Conservation (phyloP, 2,113 vertebrate species). For the Paraplagusia blochii region DNA sequence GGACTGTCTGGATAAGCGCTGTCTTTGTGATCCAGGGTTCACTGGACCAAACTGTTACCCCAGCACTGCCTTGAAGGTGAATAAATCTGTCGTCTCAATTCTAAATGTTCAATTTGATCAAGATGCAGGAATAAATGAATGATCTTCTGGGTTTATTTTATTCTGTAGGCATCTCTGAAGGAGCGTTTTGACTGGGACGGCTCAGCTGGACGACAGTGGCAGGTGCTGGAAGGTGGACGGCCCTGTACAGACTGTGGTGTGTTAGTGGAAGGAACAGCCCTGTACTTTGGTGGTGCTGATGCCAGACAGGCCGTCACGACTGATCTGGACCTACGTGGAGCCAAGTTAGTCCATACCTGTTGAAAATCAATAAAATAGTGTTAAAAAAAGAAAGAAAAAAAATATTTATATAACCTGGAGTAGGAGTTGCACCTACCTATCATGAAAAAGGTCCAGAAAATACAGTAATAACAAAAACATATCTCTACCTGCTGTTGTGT, state of each 20-base stretch:
- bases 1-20: slow-evolving; percentile 91
- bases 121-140: not conserved
- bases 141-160: not conserved
- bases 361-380: no score
- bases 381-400: no score
- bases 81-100: not conserved
- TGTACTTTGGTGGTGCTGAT: slow-evolving; percentile 91
- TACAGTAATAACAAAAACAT: no score
- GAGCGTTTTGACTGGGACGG: slow-evolving; percentile 97
- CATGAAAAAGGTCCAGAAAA: no score
- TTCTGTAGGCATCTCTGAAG: slow-evolving; percentile 86
- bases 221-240: slow-evolving; percentile 89
- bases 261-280: slow-evolving; percentile 88
- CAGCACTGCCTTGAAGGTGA: slow-evolving; percentile 86
- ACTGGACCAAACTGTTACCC: slow-evolving; percentile 91
- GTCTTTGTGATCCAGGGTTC: slow-evolving; percentile 93
- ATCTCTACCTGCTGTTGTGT: no score
- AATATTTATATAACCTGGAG: no score
- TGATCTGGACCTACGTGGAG: slow-evolving; percentile 92
- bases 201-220: slow-evolving; percentile 87
- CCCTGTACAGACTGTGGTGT: slow-evolving; percentile 92
- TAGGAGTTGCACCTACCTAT: no score
- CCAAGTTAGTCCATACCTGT: slow-evolving; percentile 81
- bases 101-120: no score
- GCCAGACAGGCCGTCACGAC: slow-evolving; percentile 90